Conservation (phyloP, 1,140 invertebrate species). For the Caerostris extrusa region DNA sequence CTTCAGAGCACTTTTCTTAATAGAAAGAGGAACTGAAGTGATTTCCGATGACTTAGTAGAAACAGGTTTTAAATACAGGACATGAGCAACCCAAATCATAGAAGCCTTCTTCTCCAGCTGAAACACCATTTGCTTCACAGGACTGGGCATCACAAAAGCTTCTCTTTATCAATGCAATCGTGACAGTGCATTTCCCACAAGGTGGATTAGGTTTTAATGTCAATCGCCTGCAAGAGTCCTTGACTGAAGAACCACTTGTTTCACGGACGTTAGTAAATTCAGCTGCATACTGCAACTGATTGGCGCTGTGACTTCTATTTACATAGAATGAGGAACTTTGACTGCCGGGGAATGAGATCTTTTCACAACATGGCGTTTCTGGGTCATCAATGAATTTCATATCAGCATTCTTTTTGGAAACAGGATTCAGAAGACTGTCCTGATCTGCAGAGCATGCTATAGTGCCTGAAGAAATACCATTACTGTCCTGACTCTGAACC, state of each 20-base stretch:
- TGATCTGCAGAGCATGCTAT: neutral
- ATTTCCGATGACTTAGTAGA: neutral
- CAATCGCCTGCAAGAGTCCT: slow-evolving; percentile 58
- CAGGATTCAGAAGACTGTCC: slow-evolving; percentile 15
- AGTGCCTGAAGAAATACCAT: neutral
- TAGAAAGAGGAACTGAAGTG: neutral
- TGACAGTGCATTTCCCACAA: slow-evolving; percentile 74
- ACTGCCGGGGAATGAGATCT: slow-evolving; percentile 69
- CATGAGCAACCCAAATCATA: slow-evolving; percentile 72
- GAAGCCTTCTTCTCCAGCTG: slow-evolving; percentile 70
- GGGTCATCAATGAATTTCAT: slow-evolving; percentile 82
- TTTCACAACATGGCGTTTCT: slow-evolving; percentile 71
- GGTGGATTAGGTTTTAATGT: slow-evolving; percentile 74
- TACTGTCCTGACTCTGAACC: neutral
- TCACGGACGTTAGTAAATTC: slow-evolving; percentile 76
- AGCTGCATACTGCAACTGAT: slow-evolving; percentile 68
- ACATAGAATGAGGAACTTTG: slow-evolving; percentile 74
- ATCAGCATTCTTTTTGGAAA: slow-evolving; percentile 79
- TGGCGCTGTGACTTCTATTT: slow-evolving; percentile 74
- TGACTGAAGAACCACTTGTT: slow-evolving; percentile 60
- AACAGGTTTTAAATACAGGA: slow-evolving; percentile 33
- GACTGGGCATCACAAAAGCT: slow-evolving; percentile 60
- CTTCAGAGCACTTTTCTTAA: slow-evolving; percentile 24
- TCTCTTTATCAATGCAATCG: slow-evolving; percentile 70
- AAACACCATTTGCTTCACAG: slow-evolving; percentile 63